Evolutionary conservation across 2,888 invertebrate genomes (phyloP).

Genomic region (Diaperis boleti): DNA sequence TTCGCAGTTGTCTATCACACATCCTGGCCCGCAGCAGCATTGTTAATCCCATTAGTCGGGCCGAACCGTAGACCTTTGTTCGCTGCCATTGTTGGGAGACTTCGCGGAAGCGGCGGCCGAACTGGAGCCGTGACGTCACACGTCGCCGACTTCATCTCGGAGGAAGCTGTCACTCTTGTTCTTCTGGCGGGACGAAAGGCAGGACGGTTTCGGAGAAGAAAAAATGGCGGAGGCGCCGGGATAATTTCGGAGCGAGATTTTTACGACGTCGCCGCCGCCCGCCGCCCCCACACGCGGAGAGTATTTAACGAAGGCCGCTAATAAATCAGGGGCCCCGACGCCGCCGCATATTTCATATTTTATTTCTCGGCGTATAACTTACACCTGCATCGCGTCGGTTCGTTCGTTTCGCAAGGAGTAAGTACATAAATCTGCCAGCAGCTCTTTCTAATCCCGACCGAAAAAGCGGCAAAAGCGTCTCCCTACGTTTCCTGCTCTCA

Average conservation of each 20-base stretch:
- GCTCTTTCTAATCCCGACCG: conserved; percentile 55
- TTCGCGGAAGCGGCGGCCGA: conserved; percentile 62
- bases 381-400: conserved; percentile 61
- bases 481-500: conserved; percentile 51
- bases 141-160: conserved; percentile 67
- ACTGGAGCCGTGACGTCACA: conserved; percentile 68
- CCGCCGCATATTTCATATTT: conserved; percentile 65
- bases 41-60: conserved; percentile 63
- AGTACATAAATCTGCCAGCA: conserved; percentile 54
- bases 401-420: too few relatives aligned
- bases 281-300: too few relatives aligned
- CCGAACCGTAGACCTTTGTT: conserved; percentile 61
- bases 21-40: conserved; percentile 62
- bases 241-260: too few relatives aligned
- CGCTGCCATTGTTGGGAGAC: conserved; percentile 59
- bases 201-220: too few relatives aligned
- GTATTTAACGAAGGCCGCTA: conserved; percentile 63
- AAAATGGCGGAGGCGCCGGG: too few relatives aligned
- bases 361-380: conserved; percentile 62
- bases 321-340: conserved; percentile 65
- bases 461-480: too few relatives aligned
- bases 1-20: conserved; percentile 59
- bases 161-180: conserved; percentile 6
- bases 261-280: too few relatives aligned
- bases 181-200: too few relatives aligned